Conservation (phyloP, 1,140 invertebrate species). For the Bombyx mandarina region DNA sequence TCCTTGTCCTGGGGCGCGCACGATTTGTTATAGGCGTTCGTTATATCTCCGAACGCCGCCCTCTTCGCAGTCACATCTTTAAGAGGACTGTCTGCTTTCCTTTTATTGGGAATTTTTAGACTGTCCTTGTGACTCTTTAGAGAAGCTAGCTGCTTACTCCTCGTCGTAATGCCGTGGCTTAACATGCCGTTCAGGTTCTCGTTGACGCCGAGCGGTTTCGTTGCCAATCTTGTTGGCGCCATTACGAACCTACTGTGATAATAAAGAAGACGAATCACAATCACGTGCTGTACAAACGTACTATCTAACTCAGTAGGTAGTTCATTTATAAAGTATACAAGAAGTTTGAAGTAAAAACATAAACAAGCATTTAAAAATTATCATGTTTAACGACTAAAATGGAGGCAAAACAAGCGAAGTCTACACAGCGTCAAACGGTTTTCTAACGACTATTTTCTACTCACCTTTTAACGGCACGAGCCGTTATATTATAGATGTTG, state of each 20-base stretch:
- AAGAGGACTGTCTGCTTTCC: slow-evolving; percentile 73
- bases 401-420: slow-evolving; percentile 67
- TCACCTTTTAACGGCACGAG: slow-evolving; percentile 40
- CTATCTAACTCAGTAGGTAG: slow-evolving; percentile 9
- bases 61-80: slow-evolving; percentile 75
- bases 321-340: slow-evolving; percentile 2
- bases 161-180: slow-evolving; percentile 55
- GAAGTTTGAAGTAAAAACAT: slow-evolving; percentile 13
- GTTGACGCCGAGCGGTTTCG: slow-evolving; percentile 63
- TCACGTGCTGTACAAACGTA: slow-evolving; percentile 35
- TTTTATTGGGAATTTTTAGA: slow-evolving; percentile 58
- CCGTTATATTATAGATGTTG: slow-evolving; percentile 26
- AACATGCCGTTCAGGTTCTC: slow-evolving; percentile 57
- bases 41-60: slow-evolving; percentile 83
- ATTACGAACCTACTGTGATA: slow-evolving; percentile 45
- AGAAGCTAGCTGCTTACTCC: slow-evolving; percentile 62
- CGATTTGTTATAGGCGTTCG: slow-evolving; percentile 74
- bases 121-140: slow-evolving; percentile 53
- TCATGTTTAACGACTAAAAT: slow-evolving; percentile 51
- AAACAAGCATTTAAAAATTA: slow-evolving; percentile 34
- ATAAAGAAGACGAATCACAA: slow-evolving; percentile 24
- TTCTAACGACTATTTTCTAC: slow-evolving; percentile 32
- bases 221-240: slow-evolving; percentile 72
- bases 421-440: slow-evolving; percentile 34
- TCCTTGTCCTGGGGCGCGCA: slow-evolving; percentile 44